Evolutionary conservation across 2,797 vertebrate genomes (phyloP), one percentile per base, ranked within the genome.

Genomic region (Delichon dasypus): DNA sequence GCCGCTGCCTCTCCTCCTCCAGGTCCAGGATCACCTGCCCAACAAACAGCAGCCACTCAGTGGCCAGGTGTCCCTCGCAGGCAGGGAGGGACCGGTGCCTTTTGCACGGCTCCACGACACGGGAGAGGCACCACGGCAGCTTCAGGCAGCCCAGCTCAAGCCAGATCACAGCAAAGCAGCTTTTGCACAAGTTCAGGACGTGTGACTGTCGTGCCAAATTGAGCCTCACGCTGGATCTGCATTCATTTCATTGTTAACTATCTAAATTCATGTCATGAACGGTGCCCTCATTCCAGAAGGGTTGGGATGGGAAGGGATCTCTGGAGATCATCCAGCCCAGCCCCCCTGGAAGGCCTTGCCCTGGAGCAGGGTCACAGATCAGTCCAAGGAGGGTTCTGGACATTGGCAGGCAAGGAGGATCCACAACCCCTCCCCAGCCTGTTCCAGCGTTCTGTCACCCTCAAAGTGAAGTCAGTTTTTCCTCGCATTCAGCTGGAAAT

Each of bases 1-100:
- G 98, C 60, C 98, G 97, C 32, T 98, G 98, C 65, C 99, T 97
- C 96, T 99, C 99, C 73, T 99, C 98, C 96, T 99, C 99, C 95
- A 99, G 98, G 97, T 99, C 99, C 85, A 98, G 97, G 27, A 99
- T 99, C 94, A 99, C 99, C 99, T 99, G 96, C 92, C 76, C 75
- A 21, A 17, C 64, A 93, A 13, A 96, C 79, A 93, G 9, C 71
- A 71, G 17, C 50, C 19, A 16, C 45, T 8, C 7, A 40, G 7
- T 3, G 23, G 14, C 30, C 17, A 2, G 62, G 18, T 14, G 55
- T 38, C 34, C 10, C 29, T 15, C 3, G 7, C 7, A 10, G 18
- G 38, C 73, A 29, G 36, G 42, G 21, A 42, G 45, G 29, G 42
- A 29, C 1, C 61, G 21, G 40, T 5, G 40, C 61, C 61, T 8